These are phyloP conservation scores for Sciurus carolinensis DNA, from an alignment of 2,797 vertebrate species.

Conservation along the genomic window DNA sequence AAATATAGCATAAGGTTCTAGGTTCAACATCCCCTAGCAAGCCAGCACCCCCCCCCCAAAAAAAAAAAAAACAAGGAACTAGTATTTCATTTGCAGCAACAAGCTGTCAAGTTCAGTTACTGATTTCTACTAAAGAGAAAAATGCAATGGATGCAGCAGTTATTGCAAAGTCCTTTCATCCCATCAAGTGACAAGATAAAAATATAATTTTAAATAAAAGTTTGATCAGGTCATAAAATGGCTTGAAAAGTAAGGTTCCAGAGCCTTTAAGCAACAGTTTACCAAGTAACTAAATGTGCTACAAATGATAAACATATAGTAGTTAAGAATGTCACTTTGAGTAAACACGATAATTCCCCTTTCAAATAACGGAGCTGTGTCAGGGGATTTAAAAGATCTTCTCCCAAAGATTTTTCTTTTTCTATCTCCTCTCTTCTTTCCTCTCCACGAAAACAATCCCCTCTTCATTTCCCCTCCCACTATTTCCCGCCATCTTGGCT, in stretches of 20 bases:
- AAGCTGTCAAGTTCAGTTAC: slow-evolving; percentile 71
- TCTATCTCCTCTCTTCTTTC: slow-evolving; percentile 52
- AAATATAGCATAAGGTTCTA: not conserved
- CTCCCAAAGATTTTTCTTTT: slow-evolving; percentile 76
- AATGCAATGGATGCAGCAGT: not conserved
- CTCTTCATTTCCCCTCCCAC: slow-evolving; percentile 88
- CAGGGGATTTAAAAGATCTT: not conserved
- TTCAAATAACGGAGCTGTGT: not conserved
- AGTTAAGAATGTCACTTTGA: slow-evolving; percentile 50
- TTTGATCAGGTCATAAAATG: not conserved
- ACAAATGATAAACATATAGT: slow-evolving; percentile 80
- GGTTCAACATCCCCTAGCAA: too few species aligned
- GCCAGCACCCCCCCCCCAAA: too few species aligned
- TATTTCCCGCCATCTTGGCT: slow-evolving; percentile 93
- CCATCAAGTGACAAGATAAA: not conserved
- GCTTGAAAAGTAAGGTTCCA: not conserved
- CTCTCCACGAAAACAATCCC: not conserved
- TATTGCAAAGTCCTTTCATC: not conserved
- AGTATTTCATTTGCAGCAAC: slow-evolving; percentile 38
- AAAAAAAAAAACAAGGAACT: not conserved
- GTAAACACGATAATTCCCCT: not conserved
- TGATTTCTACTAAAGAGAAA: not conserved
- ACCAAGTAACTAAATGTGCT: slow-evolving; percentile 67
- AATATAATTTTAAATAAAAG: not conserved
- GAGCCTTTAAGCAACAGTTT: slow-evolving; percentile 73